Evolutionary conservation across 1,140 invertebrate genomes (phyloP), one percentile per base, ranked within the genome.

Genomic region (Drosophila truncata): DNA sequence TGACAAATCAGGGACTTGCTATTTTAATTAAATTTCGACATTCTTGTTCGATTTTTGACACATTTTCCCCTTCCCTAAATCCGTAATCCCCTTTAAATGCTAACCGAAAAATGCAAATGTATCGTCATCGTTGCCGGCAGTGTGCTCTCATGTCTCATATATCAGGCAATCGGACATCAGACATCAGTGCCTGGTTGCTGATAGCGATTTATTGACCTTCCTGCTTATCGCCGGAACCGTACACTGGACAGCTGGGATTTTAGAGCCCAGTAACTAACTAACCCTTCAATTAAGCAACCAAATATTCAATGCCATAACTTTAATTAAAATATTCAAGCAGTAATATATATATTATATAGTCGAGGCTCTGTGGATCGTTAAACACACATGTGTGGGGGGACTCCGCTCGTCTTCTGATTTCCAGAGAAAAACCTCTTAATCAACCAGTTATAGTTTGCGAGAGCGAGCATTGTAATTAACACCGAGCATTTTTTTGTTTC

Each of bases 181-280:
- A 55, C 37, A 23, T 37, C 70, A 25, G 65, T 54, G 31, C 33
- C 52, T 41, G 33, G 31, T 42, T 42, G 63, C 63, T 79, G 76
- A 79, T 79, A 85, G 72, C 72, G 73, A 83, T 88, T 87, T 90
- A 88, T 88, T 90, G 84, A 88, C 84, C 84, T 88, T 87, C 80
- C 63, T 69, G 85, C 84, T 90, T 88, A 90, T 90, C 84, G 74
- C 60, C 29, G 33, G 14, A 55, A 54, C 41, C 11, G 23, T 25
- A 63, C 65, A 78, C 65, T 71, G 10, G 23, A 3, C 75, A 62
- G 55, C 57, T 25, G 9, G 46, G 46, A n/a, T 27, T 27, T 47
- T 8, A 25, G 44, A 47, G 9, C 27, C n/a, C 10, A 11, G n/a
- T n/a, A n/a, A n/a, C 16, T 7, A 52, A 11, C 25, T n/a, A 52